Evolutionary conservation across 2,888 invertebrate genomes (phyloP).

Genomic region (Patella pellucida): DNA sequence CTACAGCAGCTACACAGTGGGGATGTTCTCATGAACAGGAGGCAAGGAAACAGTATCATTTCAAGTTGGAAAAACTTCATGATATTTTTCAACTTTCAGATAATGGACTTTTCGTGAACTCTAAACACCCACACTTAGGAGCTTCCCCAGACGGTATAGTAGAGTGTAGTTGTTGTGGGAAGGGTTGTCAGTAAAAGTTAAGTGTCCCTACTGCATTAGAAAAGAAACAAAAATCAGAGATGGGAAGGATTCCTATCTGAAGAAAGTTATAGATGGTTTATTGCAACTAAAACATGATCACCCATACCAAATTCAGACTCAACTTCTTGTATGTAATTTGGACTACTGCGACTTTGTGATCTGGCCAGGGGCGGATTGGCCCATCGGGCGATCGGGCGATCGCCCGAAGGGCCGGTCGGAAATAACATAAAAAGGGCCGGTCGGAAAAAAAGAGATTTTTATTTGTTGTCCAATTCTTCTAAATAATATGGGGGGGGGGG

Average conservation of each 20-base stretch:
- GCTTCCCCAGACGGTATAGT: constrained; percentile 24
- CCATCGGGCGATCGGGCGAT: too few relatives aligned
- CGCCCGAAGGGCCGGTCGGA: too few relatives aligned
- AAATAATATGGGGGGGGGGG: too few relatives aligned
- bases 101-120: constrained; percentile 15
- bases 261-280: too few relatives aligned
- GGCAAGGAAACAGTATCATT: constrained; percentile 13
- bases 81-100: constrained; percentile 12
- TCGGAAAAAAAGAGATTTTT: too few relatives aligned
- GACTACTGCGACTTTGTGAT: constrained; percentile 14
- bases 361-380: too few relatives aligned
- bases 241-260: neutral
- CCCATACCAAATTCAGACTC: constrained; percentile 8
- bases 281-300: neutral
- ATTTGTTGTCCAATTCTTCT: too few relatives aligned
- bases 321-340: neutral
- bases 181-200: constrained; percentile 21
- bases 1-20: constrained; percentile 21
- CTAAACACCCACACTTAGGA: constrained; percentile 18
- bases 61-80: constrained; percentile 11
- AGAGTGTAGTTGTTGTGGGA: constrained; percentile 27
- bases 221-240: neutral
- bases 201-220: constrained; percentile 21
- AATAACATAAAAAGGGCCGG: too few relatives aligned
- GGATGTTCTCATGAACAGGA: constrained; percentile 19